Evolutionary conservation across 2,113 vertebrate species (phyloP).

Genomic region (Dermatemys mawii): DNA sequence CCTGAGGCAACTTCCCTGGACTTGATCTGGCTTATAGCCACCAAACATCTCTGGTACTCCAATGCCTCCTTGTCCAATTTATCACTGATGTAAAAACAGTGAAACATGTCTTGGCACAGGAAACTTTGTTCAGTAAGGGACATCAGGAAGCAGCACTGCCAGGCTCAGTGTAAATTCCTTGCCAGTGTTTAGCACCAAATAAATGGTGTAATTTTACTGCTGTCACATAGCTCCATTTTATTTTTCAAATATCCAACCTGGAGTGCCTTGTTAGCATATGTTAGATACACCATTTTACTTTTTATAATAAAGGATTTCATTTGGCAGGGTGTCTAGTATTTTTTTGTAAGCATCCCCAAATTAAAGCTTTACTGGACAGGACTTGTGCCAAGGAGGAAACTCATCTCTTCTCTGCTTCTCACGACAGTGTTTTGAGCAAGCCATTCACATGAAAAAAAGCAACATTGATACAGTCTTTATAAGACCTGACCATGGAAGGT

Average conservation of each 20-base stretch:
- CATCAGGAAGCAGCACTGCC: background rate
- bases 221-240: background rate
- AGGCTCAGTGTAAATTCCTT: background rate
- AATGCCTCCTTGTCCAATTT: rapidly evolving
- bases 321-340: background rate
- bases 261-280: background rate
- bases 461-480: background rate
- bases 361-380: background rate
- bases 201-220: background rate
- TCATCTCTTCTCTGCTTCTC: background rate
- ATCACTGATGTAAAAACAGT: background rate
- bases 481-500: background rate
- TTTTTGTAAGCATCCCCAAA: background rate
- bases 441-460: background rate
- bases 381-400: background rate
- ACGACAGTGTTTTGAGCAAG: background rate
- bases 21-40: background rate
- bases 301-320: background rate
- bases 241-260: background rate
- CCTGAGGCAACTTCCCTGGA: rapidly evolving
- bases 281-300: background rate
- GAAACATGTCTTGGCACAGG: background rate
- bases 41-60: background rate
- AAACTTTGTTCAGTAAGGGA: background rate
- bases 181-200: background rate